phyloP scores from a whole-genome alignment of 1,140 invertebrate genomes.

The Listronotus oregonensis region DNA sequence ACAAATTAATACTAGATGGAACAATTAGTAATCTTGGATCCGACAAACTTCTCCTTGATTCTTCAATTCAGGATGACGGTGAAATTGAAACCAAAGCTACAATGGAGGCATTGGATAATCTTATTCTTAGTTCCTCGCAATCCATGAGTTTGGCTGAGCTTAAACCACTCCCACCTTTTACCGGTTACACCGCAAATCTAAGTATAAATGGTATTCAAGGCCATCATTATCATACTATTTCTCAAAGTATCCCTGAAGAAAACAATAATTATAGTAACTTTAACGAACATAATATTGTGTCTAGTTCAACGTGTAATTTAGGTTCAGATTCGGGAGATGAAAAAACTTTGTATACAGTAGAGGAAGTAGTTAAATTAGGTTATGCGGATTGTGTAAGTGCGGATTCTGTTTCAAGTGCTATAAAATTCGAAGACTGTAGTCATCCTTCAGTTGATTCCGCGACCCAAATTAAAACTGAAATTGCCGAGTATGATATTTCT shows the following conservation, averaged over 20 bases:
- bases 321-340: conserved; percentile 58
- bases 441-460: conserved; percentile 57
- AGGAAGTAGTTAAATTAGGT: conserved; percentile 54
- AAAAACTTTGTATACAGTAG: conserved; percentile 64
- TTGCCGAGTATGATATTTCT: conserved; percentile 71
- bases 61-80: conserved; percentile 55
- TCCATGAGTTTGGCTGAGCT: conserved; percentile 73
- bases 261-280: conserved; percentile 58
- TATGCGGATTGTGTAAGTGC: conserved; percentile 56
- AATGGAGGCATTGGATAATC: conserved; percentile 67
- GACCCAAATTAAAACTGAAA: conserved; percentile 58
- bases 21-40: conserved; percentile 52
- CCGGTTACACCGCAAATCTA: conserved; percentile 79
- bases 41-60: conserved; percentile 58
- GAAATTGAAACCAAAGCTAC: conserved; percentile 60
- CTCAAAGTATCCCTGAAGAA: conserved; percentile 70
- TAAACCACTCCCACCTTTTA: conserved; percentile 85
- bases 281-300: conserved; percentile 68
- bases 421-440: conserved; percentile 58
- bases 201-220: conserved; percentile 84
- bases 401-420: conserved; percentile 58
- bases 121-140: conserved; percentile 65
- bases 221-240: conserved; percentile 84
- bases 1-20: conserved; percentile 51
- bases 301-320: conserved; percentile 65